These are phyloP conservation scores for Globodera ellingtonae DNA, from an alignment of 1,140 invertebrate species.

Conservation along the genomic window DNA sequence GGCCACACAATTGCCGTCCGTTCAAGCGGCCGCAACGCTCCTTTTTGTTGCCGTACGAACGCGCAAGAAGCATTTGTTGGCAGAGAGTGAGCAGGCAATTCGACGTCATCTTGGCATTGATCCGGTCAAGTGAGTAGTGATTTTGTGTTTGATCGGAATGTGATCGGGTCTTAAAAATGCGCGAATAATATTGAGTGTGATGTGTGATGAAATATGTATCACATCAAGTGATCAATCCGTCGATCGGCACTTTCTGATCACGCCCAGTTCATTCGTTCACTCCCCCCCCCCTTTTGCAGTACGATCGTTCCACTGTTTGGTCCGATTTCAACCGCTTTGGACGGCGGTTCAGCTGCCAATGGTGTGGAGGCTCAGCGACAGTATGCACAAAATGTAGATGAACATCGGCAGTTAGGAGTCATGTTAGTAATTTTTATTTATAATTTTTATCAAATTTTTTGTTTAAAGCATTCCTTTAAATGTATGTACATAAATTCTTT, in stretches of 20 bases:
- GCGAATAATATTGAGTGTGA: no score
- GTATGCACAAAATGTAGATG: background rate
- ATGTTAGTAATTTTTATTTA: background rate
- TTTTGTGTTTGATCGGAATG: background rate
- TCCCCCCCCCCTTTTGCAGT: constrained; percentile 11
- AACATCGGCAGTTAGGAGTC: background rate
- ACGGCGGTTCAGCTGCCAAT: background rate
- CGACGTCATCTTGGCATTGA: constrained; percentile 20
- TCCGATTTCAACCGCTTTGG: constrained; percentile 2
- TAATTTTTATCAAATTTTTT: no score
- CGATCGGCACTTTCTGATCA: background rate
- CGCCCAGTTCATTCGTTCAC: background rate
- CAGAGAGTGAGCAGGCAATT: constrained; percentile 18
- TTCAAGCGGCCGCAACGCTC: constrained; percentile 26
- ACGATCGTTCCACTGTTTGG: constrained; percentile 12
- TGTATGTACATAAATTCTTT: no score
- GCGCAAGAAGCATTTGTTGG: constrained; percentile 15
- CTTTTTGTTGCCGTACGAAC: constrained; percentile 20
- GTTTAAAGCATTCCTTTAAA: no score
- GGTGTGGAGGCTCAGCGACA: background rate
- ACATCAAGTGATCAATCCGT: background rate
- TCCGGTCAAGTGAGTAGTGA: background rate
- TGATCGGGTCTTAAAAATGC: no score
- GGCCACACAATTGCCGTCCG: constrained; percentile 22
- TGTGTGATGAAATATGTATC: no score